Percentiles rank a stretch among this genome's conserved stretches.
Conservation (phyloP, 2,113 vertebrate species). For the Eudyptes chrysolophus region DNA sequence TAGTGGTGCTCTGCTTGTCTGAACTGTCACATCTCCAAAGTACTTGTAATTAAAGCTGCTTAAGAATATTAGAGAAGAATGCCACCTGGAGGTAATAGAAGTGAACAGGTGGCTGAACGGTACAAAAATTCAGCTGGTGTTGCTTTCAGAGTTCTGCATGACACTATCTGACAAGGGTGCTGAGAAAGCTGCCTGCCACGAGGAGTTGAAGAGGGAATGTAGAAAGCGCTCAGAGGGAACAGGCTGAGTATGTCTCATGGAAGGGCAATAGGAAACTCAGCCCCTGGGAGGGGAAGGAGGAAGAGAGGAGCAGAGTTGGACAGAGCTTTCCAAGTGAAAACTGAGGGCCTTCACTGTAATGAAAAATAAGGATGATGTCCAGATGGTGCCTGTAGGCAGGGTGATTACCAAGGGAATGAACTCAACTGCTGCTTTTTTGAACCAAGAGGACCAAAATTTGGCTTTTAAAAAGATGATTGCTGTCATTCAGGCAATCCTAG, state of each 20-base stretch:
- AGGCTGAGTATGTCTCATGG: neutral
- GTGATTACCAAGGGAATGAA: neutral
- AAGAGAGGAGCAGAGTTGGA: neutral
- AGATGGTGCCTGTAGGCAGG: neutral
- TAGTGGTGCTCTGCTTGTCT: neutral
- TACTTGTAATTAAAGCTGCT: neutral
- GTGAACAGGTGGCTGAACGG: neutral
- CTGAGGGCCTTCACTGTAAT: neutral
- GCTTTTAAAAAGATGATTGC: neutral
- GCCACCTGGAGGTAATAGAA: neutral
- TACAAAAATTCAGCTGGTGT: neutral
- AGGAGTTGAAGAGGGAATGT: neutral
- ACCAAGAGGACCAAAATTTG: neutral
- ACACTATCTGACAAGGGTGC: neutral
- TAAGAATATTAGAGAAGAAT: neutral
- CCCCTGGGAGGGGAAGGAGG: neutral
- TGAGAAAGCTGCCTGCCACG: neutral
- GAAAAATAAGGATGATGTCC: neutral
- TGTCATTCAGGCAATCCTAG: neutral
- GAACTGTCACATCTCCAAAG: neutral
- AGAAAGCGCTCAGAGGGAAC: neutral
- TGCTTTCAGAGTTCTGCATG: neutral
- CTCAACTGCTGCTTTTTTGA: neutral
- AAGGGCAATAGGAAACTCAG: neutral
- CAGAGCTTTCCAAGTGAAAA: neutral